phyloP scores from a whole-genome alignment of 2,888 invertebrate genomes.

The Anoncus sp. region DNA sequence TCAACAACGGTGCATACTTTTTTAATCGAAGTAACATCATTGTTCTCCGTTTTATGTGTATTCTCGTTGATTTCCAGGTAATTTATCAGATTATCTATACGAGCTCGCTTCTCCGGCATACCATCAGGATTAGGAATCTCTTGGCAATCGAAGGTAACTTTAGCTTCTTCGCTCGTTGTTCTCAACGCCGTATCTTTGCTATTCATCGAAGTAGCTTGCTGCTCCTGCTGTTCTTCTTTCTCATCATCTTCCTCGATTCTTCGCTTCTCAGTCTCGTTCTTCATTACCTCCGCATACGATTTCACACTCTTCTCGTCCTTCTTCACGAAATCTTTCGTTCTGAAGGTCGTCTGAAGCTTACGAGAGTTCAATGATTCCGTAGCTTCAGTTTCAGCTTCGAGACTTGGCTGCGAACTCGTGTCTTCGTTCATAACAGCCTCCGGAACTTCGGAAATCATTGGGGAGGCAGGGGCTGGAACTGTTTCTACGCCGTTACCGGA shows the following conservation, averaged over 20 bases:
- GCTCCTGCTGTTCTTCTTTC: no score
- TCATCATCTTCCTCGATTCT: constrained; percentile 7
- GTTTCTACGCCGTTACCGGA: constrained; percentile 50
- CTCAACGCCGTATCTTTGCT: neutral
- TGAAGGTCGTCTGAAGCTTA: constrained; percentile 80
- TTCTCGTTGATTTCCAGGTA: constrained; percentile 40
- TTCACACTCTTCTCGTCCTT: constrained; percentile 63
- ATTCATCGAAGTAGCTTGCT: no score
- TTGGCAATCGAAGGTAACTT: no score
- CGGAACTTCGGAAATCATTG: constrained; percentile 75
- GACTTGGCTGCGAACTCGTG: constrained; percentile 80
- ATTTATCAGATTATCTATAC: constrained; percentile 42
- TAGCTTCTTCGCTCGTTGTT: neutral
- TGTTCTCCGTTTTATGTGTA: neutral
- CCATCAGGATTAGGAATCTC: no score
- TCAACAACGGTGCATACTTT: constrained; percentile 21
- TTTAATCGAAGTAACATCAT: constrained; percentile 16
- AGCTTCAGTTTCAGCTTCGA: constrained; percentile 78
- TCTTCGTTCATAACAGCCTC: constrained; percentile 81
- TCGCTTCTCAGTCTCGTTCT: constrained; percentile 18
- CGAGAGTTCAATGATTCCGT: constrained; percentile 69
- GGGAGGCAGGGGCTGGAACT: no score
- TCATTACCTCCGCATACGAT: constrained; percentile 12
- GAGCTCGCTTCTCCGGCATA: constrained; percentile 56
- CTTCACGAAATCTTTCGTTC: constrained; percentile 77